Evolutionary conservation across 2,113 vertebrate genomes (phyloP), one percentile per base, ranked within the genome.

Genomic region (Galeopterus variegatus): DNA sequence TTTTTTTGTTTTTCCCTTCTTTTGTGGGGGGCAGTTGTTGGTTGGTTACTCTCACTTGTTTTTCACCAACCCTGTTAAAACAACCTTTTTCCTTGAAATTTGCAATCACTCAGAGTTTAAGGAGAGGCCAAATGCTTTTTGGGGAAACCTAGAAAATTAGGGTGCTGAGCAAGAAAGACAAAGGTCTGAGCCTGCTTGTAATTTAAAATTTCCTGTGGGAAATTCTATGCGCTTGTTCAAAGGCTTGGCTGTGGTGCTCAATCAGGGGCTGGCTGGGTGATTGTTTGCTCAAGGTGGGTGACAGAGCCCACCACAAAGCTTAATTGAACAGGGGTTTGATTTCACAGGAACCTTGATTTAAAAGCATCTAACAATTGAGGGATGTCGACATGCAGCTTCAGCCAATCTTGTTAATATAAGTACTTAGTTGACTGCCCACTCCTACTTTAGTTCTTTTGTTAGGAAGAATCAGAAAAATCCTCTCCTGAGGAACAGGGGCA

Each of bases 61-160:
- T 41, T 96, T 83, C 33, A 82, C 65, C 83, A 88, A 23, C 65
- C 60, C 50, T 84, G 36, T 94, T 62, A 65, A 96, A 96, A 88
- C 67, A 48, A 70, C 72, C 70, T 89, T 6, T 82, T 79, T 62
- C 77, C 69, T 93, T 92, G 79, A 92, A 65, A 75, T 64, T 69
- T 23, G 60, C 6, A 72, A 4, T 60, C 76, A 65, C 18, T 48
- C 64, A 79, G 67, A 73, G 72, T 88, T 95, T 82, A 64, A 95
- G 90, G 84, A 18, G n/a, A 41, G 41, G 3, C 33, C 82, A 83
- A 62, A 31, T 73, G n/a, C 26, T 90, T 95, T 70, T 12, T 0
- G 13, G 69, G 67, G 45, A 58, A 77, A 84, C 41, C 21, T 72
- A 96, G 88, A 76, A 72, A 82, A 26, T 31, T 50, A 89, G 70